Conservation (phyloP, 92 coral and sea anemone species). For the Epizoanthus illoricatus region DNA sequence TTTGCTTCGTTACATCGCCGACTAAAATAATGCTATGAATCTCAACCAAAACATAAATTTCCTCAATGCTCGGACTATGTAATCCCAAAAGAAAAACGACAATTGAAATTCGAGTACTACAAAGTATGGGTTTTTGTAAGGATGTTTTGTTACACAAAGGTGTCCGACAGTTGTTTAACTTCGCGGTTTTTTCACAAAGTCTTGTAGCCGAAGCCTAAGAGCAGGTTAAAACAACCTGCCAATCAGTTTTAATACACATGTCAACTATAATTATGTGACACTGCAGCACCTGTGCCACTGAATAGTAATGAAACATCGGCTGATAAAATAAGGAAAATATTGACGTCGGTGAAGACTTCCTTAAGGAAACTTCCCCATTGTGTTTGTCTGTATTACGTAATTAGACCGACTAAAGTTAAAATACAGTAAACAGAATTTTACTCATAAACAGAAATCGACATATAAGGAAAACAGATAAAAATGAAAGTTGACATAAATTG, state of each 20-base stretch:
- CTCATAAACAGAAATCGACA: no score
- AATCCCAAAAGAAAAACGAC: not conserved
- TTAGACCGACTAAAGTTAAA: no score
- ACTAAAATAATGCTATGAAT: no score
- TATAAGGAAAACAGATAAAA: no score
- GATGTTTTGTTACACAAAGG: not conserved
- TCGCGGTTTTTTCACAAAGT: not conserved
- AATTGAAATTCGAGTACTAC: not conserved
- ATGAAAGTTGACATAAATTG: no score
- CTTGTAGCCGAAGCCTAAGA: not conserved
- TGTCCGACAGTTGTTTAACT: slow-evolving; percentile 2
- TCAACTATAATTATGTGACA: not conserved
- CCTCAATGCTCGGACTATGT: not conserved
- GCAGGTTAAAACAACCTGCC: slow-evolving; percentile 17
- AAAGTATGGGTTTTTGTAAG: no score
- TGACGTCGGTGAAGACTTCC: not conserved
- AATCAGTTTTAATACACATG: not conserved
- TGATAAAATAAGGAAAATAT: not conserved
- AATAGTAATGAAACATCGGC: slow-evolving; percentile 1
- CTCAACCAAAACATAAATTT: not conserved
- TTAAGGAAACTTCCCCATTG: no score
- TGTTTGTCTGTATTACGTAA: no score
- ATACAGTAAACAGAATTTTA: no score
- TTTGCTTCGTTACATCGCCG: not conserved
- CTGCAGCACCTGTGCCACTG: slow-evolving; percentile 23